Base-by-base conservation (phyloP, 2,888 invertebrate genomes). In the Callyntrura sp. region DNA sequence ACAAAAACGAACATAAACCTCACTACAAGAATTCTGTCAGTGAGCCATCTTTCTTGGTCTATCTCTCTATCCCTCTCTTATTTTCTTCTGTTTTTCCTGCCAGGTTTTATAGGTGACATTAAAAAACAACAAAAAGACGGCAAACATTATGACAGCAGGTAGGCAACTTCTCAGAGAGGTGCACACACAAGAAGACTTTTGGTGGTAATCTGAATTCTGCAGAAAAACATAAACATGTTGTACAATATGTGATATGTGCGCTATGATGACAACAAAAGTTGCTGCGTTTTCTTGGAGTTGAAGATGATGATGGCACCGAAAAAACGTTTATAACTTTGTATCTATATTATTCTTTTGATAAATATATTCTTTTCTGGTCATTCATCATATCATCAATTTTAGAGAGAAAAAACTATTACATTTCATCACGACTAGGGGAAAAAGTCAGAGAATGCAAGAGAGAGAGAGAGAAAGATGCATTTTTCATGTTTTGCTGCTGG, bases 61-160 rank as follows among this genome's bases (percentile, higher is more conserved):
- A 2, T 35, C 35, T 35, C 35, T 35, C 35, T n/a, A n/a, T n/a
- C n/a, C n/a, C n/a, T n/a, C n/a, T n/a, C n/a, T n/a, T n/a, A n/a
- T n/a, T n/a, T n/a, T 28, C 25, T 68, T 35, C 35, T n/a, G 28
- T 23, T n/a, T 62, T 14, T 73, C 48, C 3, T 28, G 48, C 48
- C 57, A 35, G 62, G 79, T 65, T 51, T 79, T 86, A 55, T 76
- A 76, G 20, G 35, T 51, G 20, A 23, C 76, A 60, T 86, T 55
- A 73, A 28, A 86, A 86, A 70, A 45, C 86, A 17, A 79, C 65
- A 79, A 87, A 81, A 81, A 14, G 45, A 51, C 28, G 23, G 43
- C 45, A 76, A 35, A 62, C 76, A 73, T 57, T 85, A 60, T 85
- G 85, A 85, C 76, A 87, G 68, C 70, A 70, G 68, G 65, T 65